Evolutionary conservation across 1,140 invertebrate genomes (phyloP), one percentile per base, ranked within the genome.

Genomic region (Battus philenor): DNA sequence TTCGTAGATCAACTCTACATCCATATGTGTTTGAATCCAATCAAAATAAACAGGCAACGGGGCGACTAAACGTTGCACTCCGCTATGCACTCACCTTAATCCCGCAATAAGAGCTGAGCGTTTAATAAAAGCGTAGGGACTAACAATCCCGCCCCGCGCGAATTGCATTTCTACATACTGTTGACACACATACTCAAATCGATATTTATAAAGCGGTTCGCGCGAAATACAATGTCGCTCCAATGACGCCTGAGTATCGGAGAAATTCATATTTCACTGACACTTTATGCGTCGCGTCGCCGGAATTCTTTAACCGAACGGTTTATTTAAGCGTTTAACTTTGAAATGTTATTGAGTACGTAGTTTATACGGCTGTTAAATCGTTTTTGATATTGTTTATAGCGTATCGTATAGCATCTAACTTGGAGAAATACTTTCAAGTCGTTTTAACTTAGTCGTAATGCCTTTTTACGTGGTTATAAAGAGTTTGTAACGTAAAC

Each of bases 141-240:
- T 16, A 18, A 36, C 18, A 15, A 9, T 15, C 33, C 17, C 20
- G 17, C 1, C 13, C 8, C 7, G 30, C 12, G 16, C 10, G 20
- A 36, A 36, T 36, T 36, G 33, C 33, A 22, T 36, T 36, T 36
- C 33, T 36, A 36, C 33, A 36, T 36, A 36, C 17, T 36, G 4
- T 20, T 29, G 17, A 36, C 17, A 36, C n/a, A 11, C 12, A 22
- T 36, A 34, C n/a, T 34, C n/a, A 11, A 34, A 34, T 20, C 32
- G 16, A 34, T 34, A 36, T 36, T 20, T 20, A 22, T 36, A 17
- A 33, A 33, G 10, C 9, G 9, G n/a, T 5, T 15, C 9, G 16
- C 15, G 7, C 20, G 20, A 36, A 36, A 36, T 20, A 36, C 33
- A 36, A 36, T 18, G 33, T 36, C 20, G 9, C 17, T n/a, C 26